These are phyloP conservation scores for Noctua janthe DNA, from an alignment of 2,888 invertebrate genomes.

Conservation along the genomic window DNA sequence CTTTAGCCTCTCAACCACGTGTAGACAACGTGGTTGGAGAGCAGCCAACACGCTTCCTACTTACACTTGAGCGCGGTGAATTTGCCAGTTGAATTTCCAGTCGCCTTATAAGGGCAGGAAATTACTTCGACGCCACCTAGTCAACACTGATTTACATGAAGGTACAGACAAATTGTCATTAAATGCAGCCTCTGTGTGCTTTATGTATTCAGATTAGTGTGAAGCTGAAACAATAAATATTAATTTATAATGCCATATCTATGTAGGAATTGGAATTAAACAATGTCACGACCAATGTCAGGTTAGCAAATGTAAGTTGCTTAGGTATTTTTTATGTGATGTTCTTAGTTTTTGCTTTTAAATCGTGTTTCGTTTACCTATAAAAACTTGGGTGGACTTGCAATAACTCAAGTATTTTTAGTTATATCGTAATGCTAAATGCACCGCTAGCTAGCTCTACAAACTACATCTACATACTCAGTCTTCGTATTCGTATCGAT, in stretches of 20 bases:
- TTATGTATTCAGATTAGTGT: constrained; percentile 17
- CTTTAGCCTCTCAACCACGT: constrained; percentile 30
- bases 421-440: neutral
- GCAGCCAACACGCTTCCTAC: constrained; percentile 35
- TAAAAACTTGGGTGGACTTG: no score
- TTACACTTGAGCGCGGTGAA: constrained; percentile 1
- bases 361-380: neutral
- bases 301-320: neutral
- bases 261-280: constrained; percentile 10
- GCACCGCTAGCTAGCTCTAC: neutral
- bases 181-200: neutral
- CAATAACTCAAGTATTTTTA: neutral
- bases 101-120: neutral
- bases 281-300: constrained; percentile 14
- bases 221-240: constrained; percentile 18
- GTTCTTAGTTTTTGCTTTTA: neutral
- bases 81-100: neutral
- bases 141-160: neutral
- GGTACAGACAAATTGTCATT: neutral
- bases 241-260: neutral
- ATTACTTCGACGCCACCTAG: neutral
- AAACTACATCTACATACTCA: constrained; percentile 21
- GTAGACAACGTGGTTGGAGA: constrained; percentile 46
- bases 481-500: constrained; percentile 33
- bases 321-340: neutral